These are phyloP conservation scores for Tribolium freemani DNA, from an alignment of 2,888 invertebrate genomes.

Conservation along the genomic window DNA sequence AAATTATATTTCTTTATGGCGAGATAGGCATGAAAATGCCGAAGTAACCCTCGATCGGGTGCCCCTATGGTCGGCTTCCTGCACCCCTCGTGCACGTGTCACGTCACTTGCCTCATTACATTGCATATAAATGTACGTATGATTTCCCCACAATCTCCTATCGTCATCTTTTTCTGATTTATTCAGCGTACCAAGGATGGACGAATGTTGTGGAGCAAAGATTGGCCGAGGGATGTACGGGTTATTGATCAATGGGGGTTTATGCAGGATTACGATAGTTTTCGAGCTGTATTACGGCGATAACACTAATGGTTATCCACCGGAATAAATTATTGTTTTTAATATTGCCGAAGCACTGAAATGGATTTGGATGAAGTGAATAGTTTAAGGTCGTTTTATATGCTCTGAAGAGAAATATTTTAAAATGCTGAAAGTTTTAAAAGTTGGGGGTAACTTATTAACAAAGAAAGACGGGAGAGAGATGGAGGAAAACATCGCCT, in stretches of 20 bases:
- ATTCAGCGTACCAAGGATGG: conserved; percentile 23
- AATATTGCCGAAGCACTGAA: conserved; percentile 17
- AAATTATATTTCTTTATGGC: conserved; percentile 37
- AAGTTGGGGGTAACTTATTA: conserved; percentile 33
- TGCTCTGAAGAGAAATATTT: conserved; percentile 17
- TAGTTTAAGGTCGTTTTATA: conserved; percentile 4
- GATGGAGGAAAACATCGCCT: conserved; percentile 23
- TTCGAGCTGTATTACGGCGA: conserved; percentile 59
- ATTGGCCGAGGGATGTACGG: conserved; percentile 40
- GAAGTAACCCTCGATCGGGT: conserved; percentile 24
- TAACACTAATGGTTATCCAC: conserved; percentile 59
- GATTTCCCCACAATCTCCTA: conserved; percentile 47
- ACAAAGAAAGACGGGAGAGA: conserved; percentile 21
- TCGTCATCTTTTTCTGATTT: conserved; percentile 40
- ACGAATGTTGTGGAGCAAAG: conserved; percentile 13
- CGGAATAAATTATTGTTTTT: conserved; percentile 58
- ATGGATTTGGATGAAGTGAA: not conserved
- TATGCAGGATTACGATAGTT: conserved; percentile 60
- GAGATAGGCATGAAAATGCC: conserved; percentile 36
- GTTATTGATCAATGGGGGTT: conserved; percentile 59
- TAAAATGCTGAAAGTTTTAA: conserved; percentile 27
- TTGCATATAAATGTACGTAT: conserved; percentile 57
- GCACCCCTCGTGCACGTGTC: conserved; percentile 50
- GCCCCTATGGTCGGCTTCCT: conserved; percentile 8
- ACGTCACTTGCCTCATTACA: conserved; percentile 57